Evolutionary conservation across 2,113 vertebrate species (phyloP).

Genomic region (Chaenocephalus aceratus): DNA sequence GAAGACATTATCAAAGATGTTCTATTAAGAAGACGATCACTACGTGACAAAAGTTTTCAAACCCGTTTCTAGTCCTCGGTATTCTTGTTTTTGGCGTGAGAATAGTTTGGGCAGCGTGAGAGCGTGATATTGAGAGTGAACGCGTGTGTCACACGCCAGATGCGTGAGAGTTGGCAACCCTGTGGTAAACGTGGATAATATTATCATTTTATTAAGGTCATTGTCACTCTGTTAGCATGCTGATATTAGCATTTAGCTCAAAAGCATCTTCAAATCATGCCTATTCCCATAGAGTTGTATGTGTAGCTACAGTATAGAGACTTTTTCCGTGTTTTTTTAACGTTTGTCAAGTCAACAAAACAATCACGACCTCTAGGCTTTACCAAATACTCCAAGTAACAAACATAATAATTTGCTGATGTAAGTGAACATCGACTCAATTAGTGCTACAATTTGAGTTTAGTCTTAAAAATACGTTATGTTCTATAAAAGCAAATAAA

Average conservation of each 20-base stretch:
- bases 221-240: not conserved
- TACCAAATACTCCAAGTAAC: not conserved
- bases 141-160: too few species aligned
- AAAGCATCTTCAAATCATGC: not conserved
- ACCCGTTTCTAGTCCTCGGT: too few species aligned
- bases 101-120: too few species aligned
- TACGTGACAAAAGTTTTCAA: too few species aligned
- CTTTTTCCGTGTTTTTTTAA: not conserved
- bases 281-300: not conserved
- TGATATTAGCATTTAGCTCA: not conserved
- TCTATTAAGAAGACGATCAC: too few species aligned
- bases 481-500: not conserved
- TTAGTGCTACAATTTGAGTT: not conserved
- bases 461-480: not conserved
- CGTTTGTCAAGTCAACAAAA: not conserved
- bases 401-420: not conserved
- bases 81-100: too few species aligned
- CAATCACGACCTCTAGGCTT: not conserved
- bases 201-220: not conserved
- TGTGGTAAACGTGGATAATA: not conserved
- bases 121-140: too few species aligned
- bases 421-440: not conserved
- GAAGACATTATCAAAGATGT: too few species aligned
- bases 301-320: too few species aligned
- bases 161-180: too few species aligned